Base-by-base conservation (phyloP, 1,140 invertebrate genomes). In the Drosophila lini region DNA sequence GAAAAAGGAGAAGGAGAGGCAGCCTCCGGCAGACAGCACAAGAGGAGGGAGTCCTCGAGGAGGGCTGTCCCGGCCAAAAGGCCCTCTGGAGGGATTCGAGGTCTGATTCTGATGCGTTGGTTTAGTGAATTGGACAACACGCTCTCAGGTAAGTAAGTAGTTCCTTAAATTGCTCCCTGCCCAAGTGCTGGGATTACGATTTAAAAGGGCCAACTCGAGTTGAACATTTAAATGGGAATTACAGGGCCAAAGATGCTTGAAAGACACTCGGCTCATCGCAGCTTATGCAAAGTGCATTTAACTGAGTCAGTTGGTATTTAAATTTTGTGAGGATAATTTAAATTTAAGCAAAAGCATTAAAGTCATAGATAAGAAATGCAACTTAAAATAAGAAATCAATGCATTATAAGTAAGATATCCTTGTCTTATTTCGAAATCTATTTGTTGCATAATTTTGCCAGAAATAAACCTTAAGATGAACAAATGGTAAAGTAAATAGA, bases 131-230 rank as follows among this genome's bases (percentile, higher is more conserved):
- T 34, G 82, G 67, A 88, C 83, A 82, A 50, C 68, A 38, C 48
- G 73, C 74, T 78, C 64, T 47, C 81, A 79, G 83, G 75, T 81
- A 86, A 86, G 71, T 85, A 62, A 86, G 69, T 41, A 71, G 42
- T 57, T 31, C 48, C 44, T 67, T 32, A 78, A 80, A 65, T 80
- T 47, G 68, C 47, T 62, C 38, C 31, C 36, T 53, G 34, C 8
- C 11, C 45, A 50, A 40, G 52, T 44, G 42, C 8, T 40, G 22
- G 52, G n/a, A 31, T 59, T 70, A 58, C 28, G 67, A 73, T 32
- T 67, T 50, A 58, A 85, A 32, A 40, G n/a, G 13, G 34, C 52
- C 19, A 55, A 67, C 42, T 38, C 6, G 9, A 47, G 50, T 48
- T 22, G 16, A 40, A 22, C 25, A 47, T 45, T 40, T 59, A 57